Base-by-base conservation (phyloP, 2,797 vertebrate species). In the Clarias platycephalus region DNA sequence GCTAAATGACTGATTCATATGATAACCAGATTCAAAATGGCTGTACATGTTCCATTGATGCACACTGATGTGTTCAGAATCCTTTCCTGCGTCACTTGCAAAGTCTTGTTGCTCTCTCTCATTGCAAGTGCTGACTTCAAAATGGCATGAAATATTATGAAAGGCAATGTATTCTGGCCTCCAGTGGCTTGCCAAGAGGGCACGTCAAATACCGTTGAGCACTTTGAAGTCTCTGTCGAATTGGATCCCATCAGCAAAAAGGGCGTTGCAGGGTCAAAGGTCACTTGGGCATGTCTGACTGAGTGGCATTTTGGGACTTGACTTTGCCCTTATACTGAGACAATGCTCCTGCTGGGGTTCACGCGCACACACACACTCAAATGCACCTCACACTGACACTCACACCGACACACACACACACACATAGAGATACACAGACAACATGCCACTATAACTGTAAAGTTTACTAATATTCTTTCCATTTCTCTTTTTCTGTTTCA, bases 301-400 rank as follows among this genome's bases (percentile, higher is more conserved):
- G 84, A 87, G 82, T 84, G 88, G 82, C 84, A 88, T 88, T 88
- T 83, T 70, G 88, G 84, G 86, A 89, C 75, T 82, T 86, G 71
- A 75, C 72, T 85, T 88, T 89, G 83, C 82, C 83, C 84, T 89
- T 87, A 82, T 83, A 84, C 64, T 83, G 70, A 84, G 72, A 83
- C 84, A 84, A 78, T 67, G 84, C 78, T 80, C 80, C 75, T 68
- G 72, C 79, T 86, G 85, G 68, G 68, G 57, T 77, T 3, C 83
- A 6, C 0, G 4, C 0, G 4, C 4, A 0, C 16, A 12, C 72
- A 31, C 28, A 31, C 26, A 9, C n/a, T 26, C 40, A 44, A 44
- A 44, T 8, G 7, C 40, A 8, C 40, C 40, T 44, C 44, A 53
- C 49, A 9, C n/a, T 7, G 49, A 68, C 31, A 74, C 64, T 77